Evolutionary conservation across 2,888 invertebrate species (phyloP).

Genomic region (Sclerodermus sp.): DNA sequence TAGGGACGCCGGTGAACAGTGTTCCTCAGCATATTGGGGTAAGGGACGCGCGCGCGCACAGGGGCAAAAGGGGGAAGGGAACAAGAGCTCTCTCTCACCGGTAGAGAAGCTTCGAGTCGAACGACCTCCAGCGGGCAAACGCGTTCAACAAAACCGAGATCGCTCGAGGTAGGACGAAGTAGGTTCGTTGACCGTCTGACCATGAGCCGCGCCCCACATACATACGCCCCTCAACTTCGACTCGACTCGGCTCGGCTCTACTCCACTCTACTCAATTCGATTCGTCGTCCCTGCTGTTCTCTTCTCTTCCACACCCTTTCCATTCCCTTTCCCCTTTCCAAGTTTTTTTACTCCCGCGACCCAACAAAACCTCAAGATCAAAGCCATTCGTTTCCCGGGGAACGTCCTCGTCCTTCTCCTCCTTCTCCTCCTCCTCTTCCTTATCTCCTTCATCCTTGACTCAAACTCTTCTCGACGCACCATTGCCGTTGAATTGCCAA

Average conservation of each 20-base stretch:
- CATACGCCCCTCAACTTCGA: constrained; percentile 5
- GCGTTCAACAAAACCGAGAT: constrained; percentile 24
- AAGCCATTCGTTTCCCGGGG: constrained; percentile 32
- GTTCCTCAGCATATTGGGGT: too few relatives aligned
- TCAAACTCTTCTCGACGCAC: too few relatives aligned
- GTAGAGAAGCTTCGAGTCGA: constrained; percentile 28
- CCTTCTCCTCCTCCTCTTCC: too few relatives aligned
- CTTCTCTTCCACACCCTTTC: not conserved
- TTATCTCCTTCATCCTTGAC: too few relatives aligned
- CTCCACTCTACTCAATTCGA: not conserved
- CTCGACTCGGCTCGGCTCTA: constrained; percentile 21
- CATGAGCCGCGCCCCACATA: constrained; percentile 58
- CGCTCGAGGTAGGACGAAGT: constrained; percentile 30
- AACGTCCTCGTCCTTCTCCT: constrained; percentile 31
- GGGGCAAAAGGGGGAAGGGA: not conserved
- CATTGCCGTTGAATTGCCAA: too few relatives aligned
- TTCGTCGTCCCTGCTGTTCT: not conserved
- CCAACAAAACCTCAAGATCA: constrained; percentile 39
- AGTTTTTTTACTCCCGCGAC: constrained; percentile 11
- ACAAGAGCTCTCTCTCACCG: constrained; percentile 12
- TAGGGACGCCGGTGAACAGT: too few relatives aligned
- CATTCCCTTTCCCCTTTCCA: not conserved
- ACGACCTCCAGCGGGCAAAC: constrained; percentile 40
- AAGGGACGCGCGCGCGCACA: too few relatives aligned
- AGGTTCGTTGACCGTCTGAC: constrained; percentile 57